Base-by-base conservation (phyloP, 92 coral and sea anemone genomes). In the Galaxea fascicularis region DNA sequence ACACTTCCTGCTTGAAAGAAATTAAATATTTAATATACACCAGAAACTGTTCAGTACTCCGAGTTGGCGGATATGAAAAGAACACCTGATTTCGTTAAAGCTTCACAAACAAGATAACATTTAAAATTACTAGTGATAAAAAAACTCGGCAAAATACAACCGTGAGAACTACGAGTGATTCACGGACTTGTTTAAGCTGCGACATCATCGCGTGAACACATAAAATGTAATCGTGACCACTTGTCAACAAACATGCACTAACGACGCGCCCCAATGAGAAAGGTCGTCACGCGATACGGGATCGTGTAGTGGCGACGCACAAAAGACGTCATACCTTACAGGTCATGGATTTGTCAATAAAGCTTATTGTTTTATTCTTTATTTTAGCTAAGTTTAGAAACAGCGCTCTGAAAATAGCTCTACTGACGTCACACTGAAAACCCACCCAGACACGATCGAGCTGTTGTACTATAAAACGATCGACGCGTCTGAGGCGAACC, bases 271-370 rank as follows among this genome's bases (percentile, higher is more conserved):
- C 41, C n/a, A n/a, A 52, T 51, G 41, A 68, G 76, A 82, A 35
- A 70, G 76, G 70, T 69, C 77, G 86, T 82, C 86, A 82, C 86
- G 78, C 86, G 86, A 70, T 28, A 82, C 26, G 41, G 47, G 62
- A 64, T 39, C 29, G 83, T 20, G 46, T 54, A 45, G 35, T 30
- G 73, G 66, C 41, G 22, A 62, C 35, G 86, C 71, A 57, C 58
- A 27, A 69, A 68, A 14, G 24, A 51, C 85, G 85, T 80, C 76
- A 66, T 49, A 21, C 59, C 12, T 47, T 52, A 41, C 24, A 44
- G 78, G 86, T 82, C 86, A 82, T 21, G 65, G n/a, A n/a, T 74
- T 57, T 20, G 74, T 71, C 60, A 27, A 80, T 49, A 18, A 71
- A 73, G 28, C 35, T 68, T 58, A n/a, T 11, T 58, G 39, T 66